phyloP scores from a whole-genome alignment of 2,888 invertebrate genomes.

The Agrochola macilenta region DNA sequence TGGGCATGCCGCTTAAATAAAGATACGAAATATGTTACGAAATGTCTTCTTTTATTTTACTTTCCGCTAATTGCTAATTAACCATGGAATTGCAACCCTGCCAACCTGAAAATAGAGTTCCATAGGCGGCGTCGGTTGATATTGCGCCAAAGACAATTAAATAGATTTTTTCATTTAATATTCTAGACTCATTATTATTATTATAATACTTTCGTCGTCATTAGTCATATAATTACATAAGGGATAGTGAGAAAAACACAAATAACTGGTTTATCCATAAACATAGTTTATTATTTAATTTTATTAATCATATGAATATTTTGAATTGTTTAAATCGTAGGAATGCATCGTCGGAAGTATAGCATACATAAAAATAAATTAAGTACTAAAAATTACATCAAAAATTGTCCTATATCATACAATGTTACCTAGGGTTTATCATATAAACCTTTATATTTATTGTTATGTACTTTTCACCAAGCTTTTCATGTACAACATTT shows the following conservation, averaged over 20 bases:
- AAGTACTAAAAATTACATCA: conserved; percentile 85
- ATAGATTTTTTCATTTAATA: background rate
- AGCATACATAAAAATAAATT: conserved; percentile 87
- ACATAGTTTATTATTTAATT: conserved; percentile 83
- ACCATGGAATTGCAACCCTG: background rate
- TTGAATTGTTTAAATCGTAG: conserved; percentile 85
- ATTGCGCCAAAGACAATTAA: no score
- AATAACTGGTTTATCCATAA: conserved; percentile 76
- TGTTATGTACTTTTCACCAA: conserved; percentile 81
- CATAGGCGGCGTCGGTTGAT: background rate
- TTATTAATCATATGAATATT: conserved; percentile 79
- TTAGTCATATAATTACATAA: background rate
- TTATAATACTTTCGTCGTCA: background rate
- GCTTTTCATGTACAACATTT: conserved; percentile 80
- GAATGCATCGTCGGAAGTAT: conserved; percentile 86
- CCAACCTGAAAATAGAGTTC: background rate
- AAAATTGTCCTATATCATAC: conserved; percentile 81
- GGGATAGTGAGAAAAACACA: conserved; percentile 55
- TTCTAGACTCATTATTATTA: background rate
- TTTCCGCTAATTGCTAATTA: background rate
- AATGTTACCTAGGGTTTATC: conserved; percentile 83
- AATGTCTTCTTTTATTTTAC: background rate
- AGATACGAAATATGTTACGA: conserved; percentile 8
- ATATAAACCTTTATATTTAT: conserved; percentile 82
- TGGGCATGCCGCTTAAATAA: background rate